phyloP scores from a whole-genome alignment of 1,140 invertebrate genomes.

The Ephestia elutella region DNA sequence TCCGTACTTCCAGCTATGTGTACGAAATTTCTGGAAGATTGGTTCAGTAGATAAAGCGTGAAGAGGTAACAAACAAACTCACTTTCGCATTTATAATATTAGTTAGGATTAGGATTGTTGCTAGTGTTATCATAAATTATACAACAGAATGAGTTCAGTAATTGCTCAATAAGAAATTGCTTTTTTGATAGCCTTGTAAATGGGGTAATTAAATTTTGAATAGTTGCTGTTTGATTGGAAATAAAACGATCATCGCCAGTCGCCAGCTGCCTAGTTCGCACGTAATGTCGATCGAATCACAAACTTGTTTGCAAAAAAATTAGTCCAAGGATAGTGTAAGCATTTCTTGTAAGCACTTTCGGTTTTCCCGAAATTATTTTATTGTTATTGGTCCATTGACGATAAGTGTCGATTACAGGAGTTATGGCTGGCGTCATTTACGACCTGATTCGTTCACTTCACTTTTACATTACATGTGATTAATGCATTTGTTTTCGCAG shows the following conservation, averaged over 20 bases:
- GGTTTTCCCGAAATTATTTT: slow-evolving; percentile 31
- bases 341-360: slow-evolving; percentile 17
- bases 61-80: too few species aligned
- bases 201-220: too few species aligned
- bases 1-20: too few species aligned
- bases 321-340: slow-evolving; percentile 31
- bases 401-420: slow-evolving; percentile 19
- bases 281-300: slow-evolving; percentile 2
- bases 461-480: background rate
- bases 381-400: slow-evolving; percentile 27
- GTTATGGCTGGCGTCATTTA: background rate
- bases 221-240: background rate
- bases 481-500: background rate
- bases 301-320: slow-evolving; percentile 13
- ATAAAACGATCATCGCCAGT: background rate
- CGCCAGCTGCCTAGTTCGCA: background rate
- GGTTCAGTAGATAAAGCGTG: too few species aligned
- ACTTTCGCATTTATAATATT: too few species aligned
- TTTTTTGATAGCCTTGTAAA: too few species aligned
- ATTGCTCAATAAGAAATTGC: background rate
- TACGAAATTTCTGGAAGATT: too few species aligned
- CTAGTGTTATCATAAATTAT: background rate
- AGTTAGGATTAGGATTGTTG: too few species aligned
- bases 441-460: background rate
- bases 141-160: background rate